Conservation (phyloP, 2,797 vertebrate species). For the Sciurus carolinensis region DNA sequence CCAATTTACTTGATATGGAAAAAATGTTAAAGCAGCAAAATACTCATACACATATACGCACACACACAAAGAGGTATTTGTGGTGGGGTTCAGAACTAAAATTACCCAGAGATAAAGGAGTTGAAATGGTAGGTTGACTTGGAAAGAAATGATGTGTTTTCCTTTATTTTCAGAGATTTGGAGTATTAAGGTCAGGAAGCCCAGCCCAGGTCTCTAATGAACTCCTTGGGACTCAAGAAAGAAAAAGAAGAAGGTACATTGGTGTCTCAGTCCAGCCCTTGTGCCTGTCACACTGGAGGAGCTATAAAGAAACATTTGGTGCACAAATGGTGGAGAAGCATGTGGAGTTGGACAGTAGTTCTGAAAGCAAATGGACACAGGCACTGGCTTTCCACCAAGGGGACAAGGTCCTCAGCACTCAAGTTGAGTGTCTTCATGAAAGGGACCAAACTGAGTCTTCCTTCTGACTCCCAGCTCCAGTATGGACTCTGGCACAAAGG, state of each 20-base stretch:
- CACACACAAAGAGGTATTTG: constrained; percentile 71
- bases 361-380: neutral
- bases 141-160: constrained; percentile 80
- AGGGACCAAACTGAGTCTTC: neutral
- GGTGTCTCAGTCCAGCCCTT: neutral
- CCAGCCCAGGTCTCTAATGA: neutral
- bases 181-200: constrained; percentile 47
- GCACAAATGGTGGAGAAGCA: neutral
- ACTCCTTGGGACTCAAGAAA: constrained; percentile 2
- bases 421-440: neutral
- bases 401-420: neutral
- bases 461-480: neutral
- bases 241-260: neutral
- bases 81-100: constrained; percentile 78
- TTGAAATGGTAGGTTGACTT: constrained; percentile 77
- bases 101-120: constrained; percentile 85
- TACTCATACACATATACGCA: constrained; percentile 31
- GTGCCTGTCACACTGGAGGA: neutral
- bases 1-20: constrained; percentile 86
- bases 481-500: neutral
- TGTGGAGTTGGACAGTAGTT: neutral
- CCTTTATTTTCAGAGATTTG: constrained; percentile 43
- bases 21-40: constrained; percentile 82
- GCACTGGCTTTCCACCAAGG: neutral
- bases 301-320: neutral